Conservation (phyloP, 2,113 vertebrate species). For the Scalopus aquaticus region DNA sequence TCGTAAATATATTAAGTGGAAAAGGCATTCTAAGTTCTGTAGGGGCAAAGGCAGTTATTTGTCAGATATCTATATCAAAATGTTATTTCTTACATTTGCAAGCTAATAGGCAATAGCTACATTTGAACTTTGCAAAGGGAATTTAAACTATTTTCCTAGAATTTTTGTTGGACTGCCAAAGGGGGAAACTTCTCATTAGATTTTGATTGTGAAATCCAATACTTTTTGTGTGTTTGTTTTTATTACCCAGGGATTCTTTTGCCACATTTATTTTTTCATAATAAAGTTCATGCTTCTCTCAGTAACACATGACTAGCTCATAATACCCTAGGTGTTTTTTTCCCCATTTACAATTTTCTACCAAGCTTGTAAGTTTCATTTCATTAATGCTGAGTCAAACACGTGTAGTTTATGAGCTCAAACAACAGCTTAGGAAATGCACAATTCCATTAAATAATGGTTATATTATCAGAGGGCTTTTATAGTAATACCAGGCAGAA, state of each 20-base stretch:
- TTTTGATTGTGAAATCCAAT: constrained; percentile 61
- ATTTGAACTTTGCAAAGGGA: constrained; percentile 47
- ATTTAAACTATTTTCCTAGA: constrained; percentile 71
- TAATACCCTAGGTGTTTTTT: background rate
- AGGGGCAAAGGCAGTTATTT: background rate
- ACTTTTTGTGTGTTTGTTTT: constrained; percentile 50
- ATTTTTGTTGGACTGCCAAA: constrained; percentile 68
- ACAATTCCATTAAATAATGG: background rate
- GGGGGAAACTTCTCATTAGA: constrained; percentile 41
- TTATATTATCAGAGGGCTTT: background rate
- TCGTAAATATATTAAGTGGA: constrained; percentile 19
- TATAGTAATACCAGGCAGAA: background rate
- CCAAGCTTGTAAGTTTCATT: background rate
- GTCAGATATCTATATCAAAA: background rate
- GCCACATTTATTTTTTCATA: constrained; percentile 41
- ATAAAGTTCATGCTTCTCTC: constrained; percentile 23
- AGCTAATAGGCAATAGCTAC: constrained; percentile 10
- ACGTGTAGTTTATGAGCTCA: background rate
- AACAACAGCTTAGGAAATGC: background rate
- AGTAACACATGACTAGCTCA: background rate
- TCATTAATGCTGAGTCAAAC: background rate
- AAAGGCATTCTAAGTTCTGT: background rate
- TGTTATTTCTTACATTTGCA: constrained; percentile 41
- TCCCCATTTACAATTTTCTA: background rate
- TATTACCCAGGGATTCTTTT: constrained; percentile 15